A percentile compares a stretch with the other conserved stretches of the same genome.
Evolutionary conservation across 2,888 invertebrate genomes (phyloP).

Genomic region (Nomada ferruginata): DNA sequence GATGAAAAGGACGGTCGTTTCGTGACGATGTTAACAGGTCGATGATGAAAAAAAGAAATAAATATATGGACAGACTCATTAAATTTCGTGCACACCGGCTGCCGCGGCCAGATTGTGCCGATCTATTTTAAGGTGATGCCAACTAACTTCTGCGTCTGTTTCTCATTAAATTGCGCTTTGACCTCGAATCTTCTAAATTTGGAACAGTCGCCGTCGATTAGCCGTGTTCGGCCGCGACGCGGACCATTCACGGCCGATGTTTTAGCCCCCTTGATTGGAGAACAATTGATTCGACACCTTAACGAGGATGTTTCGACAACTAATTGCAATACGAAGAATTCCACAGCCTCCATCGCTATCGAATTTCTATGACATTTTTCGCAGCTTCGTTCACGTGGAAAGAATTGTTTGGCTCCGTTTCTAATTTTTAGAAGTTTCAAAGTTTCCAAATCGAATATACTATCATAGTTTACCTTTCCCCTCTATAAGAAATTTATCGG

Average conservation of each 20-base stretch:
- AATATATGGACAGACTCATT: conserved; percentile 55
- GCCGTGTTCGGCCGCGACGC: conserved; percentile 58
- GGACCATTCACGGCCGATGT: conserved; percentile 30
- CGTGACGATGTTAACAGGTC: conserved; percentile 59
- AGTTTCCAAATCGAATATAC: too few relatives aligned
- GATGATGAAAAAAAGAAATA: conserved; percentile 23
- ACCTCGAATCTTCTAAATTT: conserved; percentile 84
- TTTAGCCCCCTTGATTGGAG: background rate
- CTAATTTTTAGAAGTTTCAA: too few relatives aligned
- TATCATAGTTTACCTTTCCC: too few relatives aligned
- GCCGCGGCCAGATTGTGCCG: conserved; percentile 72
- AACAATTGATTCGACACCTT: background rate
- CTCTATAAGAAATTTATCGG: too few relatives aligned
- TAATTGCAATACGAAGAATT: background rate
- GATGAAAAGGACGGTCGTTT: conserved; percentile 47
- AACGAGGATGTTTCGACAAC: background rate
- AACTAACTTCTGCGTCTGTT: conserved; percentile 83
- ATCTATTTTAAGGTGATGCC: conserved; percentile 81
- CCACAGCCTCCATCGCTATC: too few relatives aligned
- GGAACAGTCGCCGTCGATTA: conserved; percentile 81
- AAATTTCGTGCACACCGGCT: conserved; percentile 57
- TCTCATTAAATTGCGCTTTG: conserved; percentile 83
- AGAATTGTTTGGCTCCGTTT: too few relatives aligned
- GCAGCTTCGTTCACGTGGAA: too few relatives aligned
- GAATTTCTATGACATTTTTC: too few relatives aligned